Percentiles rank a stretch among this genome's conserved stretches.
Conservation (phyloP, 2,797 vertebrate species). For the Bucorvus abyssinicus region DNA sequence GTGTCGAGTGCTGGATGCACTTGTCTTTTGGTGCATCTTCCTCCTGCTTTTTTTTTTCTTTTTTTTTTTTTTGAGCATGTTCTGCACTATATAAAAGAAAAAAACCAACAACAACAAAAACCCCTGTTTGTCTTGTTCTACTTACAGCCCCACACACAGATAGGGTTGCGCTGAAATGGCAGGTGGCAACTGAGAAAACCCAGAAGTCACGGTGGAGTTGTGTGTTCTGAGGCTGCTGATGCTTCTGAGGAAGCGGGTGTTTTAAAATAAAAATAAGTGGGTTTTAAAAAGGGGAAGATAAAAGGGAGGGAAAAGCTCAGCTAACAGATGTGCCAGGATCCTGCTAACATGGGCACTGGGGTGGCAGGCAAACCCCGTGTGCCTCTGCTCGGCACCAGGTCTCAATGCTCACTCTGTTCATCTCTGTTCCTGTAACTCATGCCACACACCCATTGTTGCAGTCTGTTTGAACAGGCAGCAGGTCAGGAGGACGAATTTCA, state of each 20-base stretch:
- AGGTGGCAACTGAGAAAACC: not conserved
- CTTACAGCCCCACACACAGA: fast-evolving
- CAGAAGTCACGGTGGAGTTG: not conserved
- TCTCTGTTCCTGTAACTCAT: not conserved
- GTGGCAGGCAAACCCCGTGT: not conserved
- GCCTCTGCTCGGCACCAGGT: not conserved
- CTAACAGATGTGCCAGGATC: not conserved
- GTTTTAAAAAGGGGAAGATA: not conserved
- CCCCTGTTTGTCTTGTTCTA: not conserved
- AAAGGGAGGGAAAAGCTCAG: not conserved
- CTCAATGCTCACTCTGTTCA: fast-evolving
- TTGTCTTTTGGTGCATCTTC: not conserved
- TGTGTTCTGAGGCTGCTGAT: not conserved
- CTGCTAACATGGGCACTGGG: fast-evolving
- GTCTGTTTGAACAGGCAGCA: not conserved
- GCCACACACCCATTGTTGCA: fast-evolving
- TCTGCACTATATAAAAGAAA: not conserved
- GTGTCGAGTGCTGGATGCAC: not conserved
- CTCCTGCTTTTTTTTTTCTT: not conserved
- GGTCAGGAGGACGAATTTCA: not conserved
- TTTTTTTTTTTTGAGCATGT: not conserved
- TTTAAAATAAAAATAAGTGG: not conserved
- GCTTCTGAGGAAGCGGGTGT: not conserved
- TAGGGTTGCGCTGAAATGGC: not conserved
- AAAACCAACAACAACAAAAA: not conserved